Evolutionary conservation across 2,113 vertebrate species (phyloP), one percentile per base, ranked within the genome.

Genomic region (Ascaphus truei): DNA sequence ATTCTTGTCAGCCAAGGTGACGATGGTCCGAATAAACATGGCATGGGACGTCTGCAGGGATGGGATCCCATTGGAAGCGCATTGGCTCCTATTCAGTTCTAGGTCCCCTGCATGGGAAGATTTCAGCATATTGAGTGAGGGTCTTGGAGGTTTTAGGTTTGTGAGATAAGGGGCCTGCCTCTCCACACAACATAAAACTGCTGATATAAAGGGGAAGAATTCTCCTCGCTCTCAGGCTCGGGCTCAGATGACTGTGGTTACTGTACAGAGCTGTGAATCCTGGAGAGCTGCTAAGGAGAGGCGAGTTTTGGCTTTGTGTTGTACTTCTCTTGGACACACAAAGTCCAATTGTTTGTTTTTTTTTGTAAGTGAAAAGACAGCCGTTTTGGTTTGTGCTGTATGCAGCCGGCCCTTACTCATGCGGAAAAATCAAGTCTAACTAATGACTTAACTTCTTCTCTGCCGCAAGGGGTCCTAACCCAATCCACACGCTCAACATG

Each of bases 341-440:
- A 43, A 15, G 29, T 27, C 16, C 51, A 33, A 45, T 57, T 56
- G 52, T 57, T 37, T 66, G n/a, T n/a, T n/a, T n/a, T n/a, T n/a
- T n/a, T n/a, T n/a, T 66, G 20, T 26, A 68, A 67, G 37, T 47
- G 64, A 57, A 68, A 68, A 33, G 29, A 45, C 52, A 57, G 52
- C 64, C 29, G 52, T 67, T 67, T 61, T 61, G 58, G 58, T 43
- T 61, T 43, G 37, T n/a, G n/a, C n/a, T n/a, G n/a, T 23, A 27
- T 20, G 29, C 10, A 39, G 15, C 22, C 30, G 26, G n/a, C 39
- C 58, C n/a, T 18, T 30, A 29, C 37, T 61, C 37, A 34, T 57
- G 39, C 34, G 64, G 30, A 57, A 66, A 47, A 34, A 4, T 18
- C 16, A 4, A 47, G 33, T 16, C 25, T 41, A 37, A 16, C 16